phyloP scores from a whole-genome alignment of 2,888 invertebrate genomes.

The Acleris emargana region DNA sequence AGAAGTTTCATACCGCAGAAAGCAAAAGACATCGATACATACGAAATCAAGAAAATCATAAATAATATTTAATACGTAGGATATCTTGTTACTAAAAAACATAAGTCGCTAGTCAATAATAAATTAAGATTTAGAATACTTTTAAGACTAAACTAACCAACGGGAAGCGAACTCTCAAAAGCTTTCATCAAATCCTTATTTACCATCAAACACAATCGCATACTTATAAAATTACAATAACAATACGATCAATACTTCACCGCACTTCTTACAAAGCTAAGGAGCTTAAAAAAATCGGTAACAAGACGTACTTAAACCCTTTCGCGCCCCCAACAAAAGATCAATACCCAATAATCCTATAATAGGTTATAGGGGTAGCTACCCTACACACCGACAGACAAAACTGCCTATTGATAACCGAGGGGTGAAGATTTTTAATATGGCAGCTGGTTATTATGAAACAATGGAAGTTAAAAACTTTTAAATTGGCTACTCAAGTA shows the following conservation, averaged over 20 bases:
- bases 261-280: constrained; percentile 41
- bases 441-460: constrained; percentile 54
- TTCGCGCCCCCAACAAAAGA: constrained; percentile 76
- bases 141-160: too few relatives aligned
- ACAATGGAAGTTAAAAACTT: constrained; percentile 41
- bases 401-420: constrained; percentile 54
- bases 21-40: too few relatives aligned
- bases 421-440: constrained; percentile 60
- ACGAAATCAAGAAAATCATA: too few relatives aligned
- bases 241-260: constrained; percentile 40
- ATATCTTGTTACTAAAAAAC: too few relatives aligned
- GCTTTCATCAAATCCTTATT: constrained; percentile 25
- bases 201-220: constrained; percentile 24
- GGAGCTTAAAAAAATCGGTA: constrained; percentile 47
- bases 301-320: constrained; percentile 69
- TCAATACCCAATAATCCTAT: constrained; percentile 82
- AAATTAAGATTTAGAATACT: too few relatives aligned
- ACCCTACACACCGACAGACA: constrained; percentile 41
- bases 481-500: background rate
- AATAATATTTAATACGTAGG: too few relatives aligned
- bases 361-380: constrained; percentile 53
- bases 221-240: constrained; percentile 33
- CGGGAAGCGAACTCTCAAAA: background rate
- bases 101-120: too few relatives aligned
- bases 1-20: too few relatives aligned